These are phyloP conservation scores for Drosophila greeni DNA, from an alignment of 2,888 invertebrate species.

Conservation along the genomic window DNA sequence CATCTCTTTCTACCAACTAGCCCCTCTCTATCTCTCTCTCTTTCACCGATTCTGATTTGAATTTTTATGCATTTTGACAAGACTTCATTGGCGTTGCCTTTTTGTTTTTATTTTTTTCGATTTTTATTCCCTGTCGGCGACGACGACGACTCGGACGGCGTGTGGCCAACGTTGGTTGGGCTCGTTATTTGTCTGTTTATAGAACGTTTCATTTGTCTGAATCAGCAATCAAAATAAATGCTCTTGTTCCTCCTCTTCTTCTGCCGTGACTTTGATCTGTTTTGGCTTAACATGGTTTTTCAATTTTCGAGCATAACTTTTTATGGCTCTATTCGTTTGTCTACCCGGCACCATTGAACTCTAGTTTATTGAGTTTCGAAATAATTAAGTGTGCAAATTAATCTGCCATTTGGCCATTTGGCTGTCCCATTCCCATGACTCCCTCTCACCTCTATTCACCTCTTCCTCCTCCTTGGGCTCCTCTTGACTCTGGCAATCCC, in stretches of 20 bases:
- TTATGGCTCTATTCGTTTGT: slow-evolving; percentile 63
- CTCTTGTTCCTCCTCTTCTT: slow-evolving; percentile 10
- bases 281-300: slow-evolving; percentile 64
- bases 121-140: slow-evolving; percentile 23
- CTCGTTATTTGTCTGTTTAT: slow-evolving; percentile 50
- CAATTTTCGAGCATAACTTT: slow-evolving; percentile 67
- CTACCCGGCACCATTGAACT: slow-evolving; percentile 18
- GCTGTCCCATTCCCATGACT: slow-evolving; percentile 57
- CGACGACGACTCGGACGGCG: slow-evolving; percentile 59
- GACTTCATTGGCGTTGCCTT: slow-evolving; percentile 39
- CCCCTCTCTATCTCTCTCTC: slow-evolving; percentile 4
- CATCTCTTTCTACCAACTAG: slow-evolving; percentile 2
- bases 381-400: slow-evolving; percentile 40
- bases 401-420: slow-evolving; percentile 48
- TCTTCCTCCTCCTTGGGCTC: neutral
- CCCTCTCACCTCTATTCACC: neutral
- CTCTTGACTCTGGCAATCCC: slow-evolving; percentile 41
- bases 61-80: slow-evolving; percentile 73
- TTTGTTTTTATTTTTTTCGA: slow-evolving; percentile 3
- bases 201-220: slow-evolving; percentile 72
- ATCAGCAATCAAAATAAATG: slow-evolving; percentile 65
- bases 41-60: slow-evolving; percentile 59
- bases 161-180: slow-evolving; percentile 57
- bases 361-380: slow-evolving; percentile 44
- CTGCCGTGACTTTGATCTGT: slow-evolving; percentile 50